phyloP scores from a whole-genome alignment of 2,797 vertebrate genomes.

The Dipus sagitta region DNA sequence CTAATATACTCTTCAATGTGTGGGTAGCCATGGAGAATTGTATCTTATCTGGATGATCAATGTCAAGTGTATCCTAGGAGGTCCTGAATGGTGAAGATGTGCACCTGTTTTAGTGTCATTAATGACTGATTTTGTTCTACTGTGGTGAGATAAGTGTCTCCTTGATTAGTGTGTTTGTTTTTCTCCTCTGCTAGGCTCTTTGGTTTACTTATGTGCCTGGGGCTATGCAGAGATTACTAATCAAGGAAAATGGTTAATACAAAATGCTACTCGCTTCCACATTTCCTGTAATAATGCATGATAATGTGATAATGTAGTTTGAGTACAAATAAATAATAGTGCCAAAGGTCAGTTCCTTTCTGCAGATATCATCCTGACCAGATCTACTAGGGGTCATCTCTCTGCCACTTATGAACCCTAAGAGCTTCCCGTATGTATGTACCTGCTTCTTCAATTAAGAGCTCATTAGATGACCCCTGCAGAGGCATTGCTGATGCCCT shows the following conservation, averaged over 20 bases:
- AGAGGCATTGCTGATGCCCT: not conserved
- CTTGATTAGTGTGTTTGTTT: not conserved
- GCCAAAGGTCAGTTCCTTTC: not conserved
- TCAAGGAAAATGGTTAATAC: constrained; percentile 21
- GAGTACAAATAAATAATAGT: constrained; percentile 36
- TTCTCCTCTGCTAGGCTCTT: not conserved
- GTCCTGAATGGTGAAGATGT: not conserved
- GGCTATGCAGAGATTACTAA: not conserved
- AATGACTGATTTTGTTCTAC: not conserved
- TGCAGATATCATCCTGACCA: not conserved
- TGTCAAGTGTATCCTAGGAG: not conserved
- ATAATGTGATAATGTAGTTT: not conserved
- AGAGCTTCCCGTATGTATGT: not conserved
- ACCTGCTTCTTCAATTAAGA: constrained; percentile 1
- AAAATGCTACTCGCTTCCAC: not conserved
- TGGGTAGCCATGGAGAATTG: not conserved
- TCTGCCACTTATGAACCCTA: not conserved
- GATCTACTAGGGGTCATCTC: not conserved
- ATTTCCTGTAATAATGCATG: not conserved
- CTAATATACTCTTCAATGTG: not conserved
- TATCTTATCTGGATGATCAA: not conserved
- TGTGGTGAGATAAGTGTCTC: not conserved
- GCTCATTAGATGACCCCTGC: constrained; percentile 44
- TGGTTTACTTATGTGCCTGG: not conserved
- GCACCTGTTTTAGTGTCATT: not conserved